Evolutionary conservation across 2,888 invertebrate species (phyloP).

Genomic region (Agrenia bidenticulata): DNA sequence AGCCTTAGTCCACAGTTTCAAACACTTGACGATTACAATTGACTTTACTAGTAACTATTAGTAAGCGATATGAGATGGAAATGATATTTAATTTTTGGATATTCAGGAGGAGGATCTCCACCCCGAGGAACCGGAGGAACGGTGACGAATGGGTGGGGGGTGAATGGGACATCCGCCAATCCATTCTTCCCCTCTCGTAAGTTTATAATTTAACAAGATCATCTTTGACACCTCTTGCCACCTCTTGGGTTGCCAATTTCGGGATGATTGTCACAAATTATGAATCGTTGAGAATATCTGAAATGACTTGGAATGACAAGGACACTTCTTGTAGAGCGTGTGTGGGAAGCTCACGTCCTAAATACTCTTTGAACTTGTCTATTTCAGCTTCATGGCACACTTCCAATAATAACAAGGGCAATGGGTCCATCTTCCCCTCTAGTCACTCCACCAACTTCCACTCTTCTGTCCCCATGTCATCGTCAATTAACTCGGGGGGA

Average conservation of each 20-base stretch:
- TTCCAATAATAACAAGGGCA: not conserved
- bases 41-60: no score
- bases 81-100: no score
- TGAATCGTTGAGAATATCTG: no score
- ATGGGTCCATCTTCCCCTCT: slow-evolving; percentile 38
- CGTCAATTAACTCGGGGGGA: slow-evolving; percentile 14
- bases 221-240: not conserved
- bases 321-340: no score
- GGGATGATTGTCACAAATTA: no score
- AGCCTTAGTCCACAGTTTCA: no score
- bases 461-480: not conserved
- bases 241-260: no score
- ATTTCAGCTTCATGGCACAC: slow-evolving; percentile 33
- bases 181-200: slow-evolving; percentile 43
- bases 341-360: no score
- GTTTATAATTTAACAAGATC: not conserved
- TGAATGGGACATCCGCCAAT: slow-evolving; percentile 31
- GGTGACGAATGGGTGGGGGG: slow-evolving; percentile 15
- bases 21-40: no score
- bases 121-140: not conserved
- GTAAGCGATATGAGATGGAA: no score
- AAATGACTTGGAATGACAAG: no score
- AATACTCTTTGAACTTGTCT: no score
- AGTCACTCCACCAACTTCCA: slow-evolving; percentile 27
- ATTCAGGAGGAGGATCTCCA: not conserved